Percentiles rank a stretch among this genome's conserved stretches.
Conservation (phyloP, 2,113 vertebrate species). For the Myrmecophaga tridactyla region DNA sequence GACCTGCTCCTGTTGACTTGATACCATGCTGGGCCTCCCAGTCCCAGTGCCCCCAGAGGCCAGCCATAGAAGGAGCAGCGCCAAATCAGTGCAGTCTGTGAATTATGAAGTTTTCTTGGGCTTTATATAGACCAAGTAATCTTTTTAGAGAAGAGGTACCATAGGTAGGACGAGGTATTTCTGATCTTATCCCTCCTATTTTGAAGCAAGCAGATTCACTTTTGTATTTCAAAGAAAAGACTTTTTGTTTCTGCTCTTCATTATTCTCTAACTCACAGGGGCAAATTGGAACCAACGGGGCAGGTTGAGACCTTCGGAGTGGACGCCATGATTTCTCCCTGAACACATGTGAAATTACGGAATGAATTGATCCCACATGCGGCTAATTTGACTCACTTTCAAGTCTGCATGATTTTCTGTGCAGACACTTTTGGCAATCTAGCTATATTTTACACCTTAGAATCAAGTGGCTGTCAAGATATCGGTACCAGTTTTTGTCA, state of each 20-base stretch:
- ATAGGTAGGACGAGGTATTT: neutral
- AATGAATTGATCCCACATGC: no score
- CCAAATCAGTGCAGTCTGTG: rapidly evolving
- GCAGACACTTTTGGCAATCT: neutral
- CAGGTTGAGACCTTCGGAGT: neutral
- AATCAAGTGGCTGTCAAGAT: neutral
- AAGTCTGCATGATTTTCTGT: neutral
- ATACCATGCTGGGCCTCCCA: rapidly evolving
- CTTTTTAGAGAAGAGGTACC: neutral
- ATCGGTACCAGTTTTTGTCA: neutral
- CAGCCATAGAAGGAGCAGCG: rapidly evolving
- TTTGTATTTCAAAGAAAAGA: neutral
- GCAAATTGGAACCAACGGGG: neutral
- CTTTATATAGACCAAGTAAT: neutral
- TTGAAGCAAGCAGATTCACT: neutral
- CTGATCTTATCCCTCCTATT: neutral
- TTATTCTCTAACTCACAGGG: neutral
- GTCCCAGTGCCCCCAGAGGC: neutral
- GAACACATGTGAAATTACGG: neutral
- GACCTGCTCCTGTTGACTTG: no score
- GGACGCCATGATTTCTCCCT: neutral
- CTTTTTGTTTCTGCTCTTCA: neutral
- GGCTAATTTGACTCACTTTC: neutral
- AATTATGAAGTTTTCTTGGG: rapidly evolving
- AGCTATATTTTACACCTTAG: neutral